Base-by-base conservation (phyloP, 2,113 vertebrate species). In the Solea solea region DNA sequence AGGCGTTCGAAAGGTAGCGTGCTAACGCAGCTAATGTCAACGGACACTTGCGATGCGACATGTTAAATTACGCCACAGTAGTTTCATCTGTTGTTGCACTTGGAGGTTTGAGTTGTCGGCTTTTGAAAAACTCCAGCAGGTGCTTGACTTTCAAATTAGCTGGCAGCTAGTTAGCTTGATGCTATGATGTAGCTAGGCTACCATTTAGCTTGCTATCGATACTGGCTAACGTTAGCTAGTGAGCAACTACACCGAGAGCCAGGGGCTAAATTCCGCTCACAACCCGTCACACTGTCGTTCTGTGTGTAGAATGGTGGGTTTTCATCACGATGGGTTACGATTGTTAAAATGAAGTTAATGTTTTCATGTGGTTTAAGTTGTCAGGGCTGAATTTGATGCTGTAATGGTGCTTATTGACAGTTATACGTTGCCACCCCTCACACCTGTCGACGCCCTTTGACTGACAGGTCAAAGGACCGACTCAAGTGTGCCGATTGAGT, bases 1-100 rank as follows among this genome's bases (percentile, higher is more conserved):
- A 95, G 96, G 97, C 94, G 96, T 98, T 83, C 93, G 97, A 94
- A 99, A 98, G 97, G 97, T 99, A 92, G 53, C 69, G 64, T 70
- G 78, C 80, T 78, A 80, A 78, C 59, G 49, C 14, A 42, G 70
- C 81, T 82, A 65, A 67, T 60, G 64, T 27, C 76, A 46, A 5
- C 69, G 61, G 42, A 41, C 5, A 46, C 9, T 5, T 3, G 7
- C 0, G 12, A 10, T 21, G 12, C 25, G 21, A 44, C 14, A 1
- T 7, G 67, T 48, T 12, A 12, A 48, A 9, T 21, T 1, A 1
- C 27, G 7, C 1, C 12, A 1, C 7, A 12, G 21, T 41, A 21
- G 1, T 12, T 1, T 14, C 3, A 10, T 50, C 4, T 63, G 72
- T 27, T 28, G 53, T 27, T 44, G 10, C n/a, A 44, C 49, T 64